These are phyloP conservation scores for Schlechtendalia chinensis DNA, from an alignment of 1,140 invertebrate species.

Conservation along the genomic window DNA sequence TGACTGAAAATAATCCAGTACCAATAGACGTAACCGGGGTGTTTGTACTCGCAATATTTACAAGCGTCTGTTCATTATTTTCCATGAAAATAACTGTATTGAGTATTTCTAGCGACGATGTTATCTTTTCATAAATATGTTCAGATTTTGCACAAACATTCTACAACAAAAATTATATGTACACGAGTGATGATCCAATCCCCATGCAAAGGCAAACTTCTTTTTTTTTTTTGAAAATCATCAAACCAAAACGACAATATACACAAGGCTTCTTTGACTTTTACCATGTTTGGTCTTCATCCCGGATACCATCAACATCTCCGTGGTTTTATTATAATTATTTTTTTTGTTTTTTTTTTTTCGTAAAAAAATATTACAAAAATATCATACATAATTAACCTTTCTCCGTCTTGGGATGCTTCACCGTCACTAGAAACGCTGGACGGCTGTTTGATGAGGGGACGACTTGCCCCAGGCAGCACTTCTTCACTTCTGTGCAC, in stretches of 20 bases:
- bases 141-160: constrained; percentile 47
- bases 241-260: constrained; percentile 50
- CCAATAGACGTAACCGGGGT: constrained; percentile 46
- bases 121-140: constrained; percentile 37
- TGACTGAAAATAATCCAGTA: constrained; percentile 33
- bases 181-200: constrained; percentile 50
- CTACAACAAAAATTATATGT: constrained; percentile 50
- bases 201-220: constrained; percentile 49
- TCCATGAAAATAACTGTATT: constrained; percentile 42
- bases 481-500: constrained; percentile 94
- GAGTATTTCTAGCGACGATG: constrained; percentile 49
- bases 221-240: constrained; percentile 45
- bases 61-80: constrained; percentile 47
- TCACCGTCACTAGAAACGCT: constrained; percentile 91
- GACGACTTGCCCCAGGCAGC: constrained; percentile 77
- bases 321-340: constrained; percentile 5
- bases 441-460: constrained; percentile 74
- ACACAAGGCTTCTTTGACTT: constrained; percentile 46
- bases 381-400: constrained; percentile 60
- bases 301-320: constrained; percentile 43
- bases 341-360: constrained; percentile 23
- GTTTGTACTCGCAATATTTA: constrained; percentile 47
- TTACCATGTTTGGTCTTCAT: constrained; percentile 50
- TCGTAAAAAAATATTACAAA: constrained; percentile 8
- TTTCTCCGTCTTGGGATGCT: constrained; percentile 77